Base-by-base conservation (phyloP, 2,888 invertebrate genomes). In the Ormyrus rosae region DNA sequence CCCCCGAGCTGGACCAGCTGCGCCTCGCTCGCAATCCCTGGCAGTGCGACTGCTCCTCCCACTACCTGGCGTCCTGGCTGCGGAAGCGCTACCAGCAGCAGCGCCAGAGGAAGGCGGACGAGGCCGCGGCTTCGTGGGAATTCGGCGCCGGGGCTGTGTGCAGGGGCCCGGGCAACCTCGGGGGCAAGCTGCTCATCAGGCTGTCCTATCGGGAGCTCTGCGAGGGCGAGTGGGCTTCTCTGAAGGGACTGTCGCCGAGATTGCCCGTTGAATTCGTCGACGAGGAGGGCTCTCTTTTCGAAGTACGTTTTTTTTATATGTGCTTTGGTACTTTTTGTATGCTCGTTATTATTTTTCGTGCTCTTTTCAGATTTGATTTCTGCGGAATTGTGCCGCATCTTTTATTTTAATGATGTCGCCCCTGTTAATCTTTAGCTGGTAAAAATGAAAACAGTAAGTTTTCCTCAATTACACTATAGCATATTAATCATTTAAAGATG, bases 211-310 rank as follows among this genome's bases (percentile, higher is more conserved):
- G 95, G 48, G 94, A 94, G 83, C 92, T 96, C 0, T 96, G 96
- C 86, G 93, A 95, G 5, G 95, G 95, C 0, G 95, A 95, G 85
- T 96, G 95, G 95, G 95, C 95, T 45, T 95, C 95, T 84, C 95
- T 95, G 95, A 93, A 94, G 53, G 94, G 94, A 84, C 90, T 95
- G 4, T 92, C 94, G 0, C 94, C 95, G 0, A 91, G 95, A 63
- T 88, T 95, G 11, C 94, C 95, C 0, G 91, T 95, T 83, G 88
- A 89, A 3, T 13, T 69, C 5, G 55, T 81, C 5, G 69, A 75
- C 7, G 8, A 7, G 19, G 13, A 13, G 19, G 19, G 46, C 2
- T 34, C 34, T 34, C 34, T 34, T 34, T 34, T 4, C 34, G 34
- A 34, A 34, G 34, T 34, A 34, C 34, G 34, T 50, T 1, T 19